Evolutionary conservation across 2,797 vertebrate genomes (phyloP), one percentile per base, ranked within the genome.

Genomic region (Falco rusticolus): DNA sequence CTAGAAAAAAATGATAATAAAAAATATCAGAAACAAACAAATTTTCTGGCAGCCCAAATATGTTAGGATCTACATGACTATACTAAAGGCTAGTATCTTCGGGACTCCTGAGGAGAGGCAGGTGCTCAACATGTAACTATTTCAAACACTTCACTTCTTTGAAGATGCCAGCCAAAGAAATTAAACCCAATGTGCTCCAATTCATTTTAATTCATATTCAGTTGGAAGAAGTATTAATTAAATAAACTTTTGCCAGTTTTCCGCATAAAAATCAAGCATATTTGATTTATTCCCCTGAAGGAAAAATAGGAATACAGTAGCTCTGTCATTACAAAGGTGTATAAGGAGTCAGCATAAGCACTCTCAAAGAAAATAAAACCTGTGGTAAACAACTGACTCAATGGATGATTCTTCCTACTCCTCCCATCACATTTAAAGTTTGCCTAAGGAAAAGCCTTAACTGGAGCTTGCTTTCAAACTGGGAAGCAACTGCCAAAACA

Each of bases 391-490:
- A 94, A 90, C 85, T 94, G 91, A 95, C 74, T 95, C 89, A 90
- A 79, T 60, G 47, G 83, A 82, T 90, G 63, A 94, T 19, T 54
- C 83, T 94, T 96, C 93, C 86, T 91, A 51, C 85, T 78, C 91
- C 47, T 4, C 93, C 92, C 70, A 93, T 26, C 54, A 51, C 26
- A 65, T 94, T 78, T 86, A 21, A 66, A 91, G 18, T 61, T 94
- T 60, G 95, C 96, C 94, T 91, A 79, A 93, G 87, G 94, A 94
- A 93, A 95, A 90, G 47, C 39, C 33, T 93, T 84, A 63, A 88
- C 66, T 90, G 34, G 20, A 26, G 16, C 18, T 92, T 64, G 25
- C 25, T 31, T 92, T 86, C 54, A 31, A 79, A 84, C 43, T 39
- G 31, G 20, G 43, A 81, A 90, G 20, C 0, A 2, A 56, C 65